Base-by-base conservation (phyloP, 2,797 vertebrate species). In the Caiman crocodilus region DNA sequence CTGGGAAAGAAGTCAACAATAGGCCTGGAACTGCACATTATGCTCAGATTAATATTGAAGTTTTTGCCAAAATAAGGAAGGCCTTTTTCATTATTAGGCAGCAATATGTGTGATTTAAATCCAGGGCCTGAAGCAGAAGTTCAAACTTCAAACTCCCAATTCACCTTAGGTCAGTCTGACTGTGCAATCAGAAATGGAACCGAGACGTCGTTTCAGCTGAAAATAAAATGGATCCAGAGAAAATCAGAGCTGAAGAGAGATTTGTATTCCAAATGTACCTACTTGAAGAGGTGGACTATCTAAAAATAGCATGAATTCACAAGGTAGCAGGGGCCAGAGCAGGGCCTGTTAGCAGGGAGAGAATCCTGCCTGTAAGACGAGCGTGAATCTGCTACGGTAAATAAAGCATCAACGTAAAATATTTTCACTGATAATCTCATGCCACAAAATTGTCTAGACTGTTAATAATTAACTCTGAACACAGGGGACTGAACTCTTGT, bases 1-100 rank as follows among this genome's bases (percentile, higher is more conserved):
- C 94, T 96, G 92, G 96, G 89, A 94, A 96, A 97, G 87, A 93
- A 96, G 93, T 96, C 97, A 97, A 97, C 97, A 97, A 97, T 81
- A 90, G 93, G 95, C 85, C 94, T 94, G 93, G 76, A 90, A 95
- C 67, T 87, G 95, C 97, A 95, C 87, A 95, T 96, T 92, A 92
- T 93, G 94, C 94, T 94, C 94, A 96, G 96, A 97, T 97, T 97
- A 97, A 94, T 96, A 97, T 96, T 83, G 92, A 87, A 90, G 71
- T 94, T 94, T 97, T 95, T 93, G 91, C 91, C 91, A 96, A 95
- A 94, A 50, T 50, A 50, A 50, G 42, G 42, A 50, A 50, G 42
- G 42, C 42, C 42, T 50, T 28, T 88, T 95, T 81, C 85, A 92
- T 75, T 90, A 89, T 90, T 93, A 94, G 82, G 73, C 84, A 88